Percentiles rank a stretch among this genome's conserved stretches.
These are phyloP conservation scores for Amyelois transitella DNA, from an alignment of 1,140 invertebrate species.

Conservation along the genomic window DNA sequence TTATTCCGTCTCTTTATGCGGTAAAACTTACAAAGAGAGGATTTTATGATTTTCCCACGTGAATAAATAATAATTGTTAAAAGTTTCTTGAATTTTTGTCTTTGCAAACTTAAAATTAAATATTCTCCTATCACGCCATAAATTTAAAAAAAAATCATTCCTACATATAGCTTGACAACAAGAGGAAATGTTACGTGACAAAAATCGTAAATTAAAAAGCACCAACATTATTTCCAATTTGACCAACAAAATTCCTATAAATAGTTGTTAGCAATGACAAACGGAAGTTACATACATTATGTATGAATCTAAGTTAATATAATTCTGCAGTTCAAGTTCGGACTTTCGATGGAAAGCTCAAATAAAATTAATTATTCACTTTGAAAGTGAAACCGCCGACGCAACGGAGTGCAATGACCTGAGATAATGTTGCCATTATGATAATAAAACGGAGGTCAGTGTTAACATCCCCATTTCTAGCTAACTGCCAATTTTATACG, in stretches of 20 bases:
- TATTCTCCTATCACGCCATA: too few relatives aligned
- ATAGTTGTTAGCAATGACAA: neutral
- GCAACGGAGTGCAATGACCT: slow-evolving; percentile 4
- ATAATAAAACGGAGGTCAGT: slow-evolving; percentile 6
- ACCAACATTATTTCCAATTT: too few relatives aligned
- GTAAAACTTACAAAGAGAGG: too few relatives aligned
- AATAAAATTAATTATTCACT: neutral
- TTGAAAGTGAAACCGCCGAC: slow-evolving; percentile 10
- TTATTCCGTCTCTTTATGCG: too few relatives aligned
- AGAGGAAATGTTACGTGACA: too few relatives aligned
- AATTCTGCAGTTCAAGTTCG: neutral
- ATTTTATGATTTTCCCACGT: too few relatives aligned
- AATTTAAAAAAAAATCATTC: too few relatives aligned
- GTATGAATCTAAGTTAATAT: neutral
- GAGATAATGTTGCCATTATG: slow-evolving; percentile 1
- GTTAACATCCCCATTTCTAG: slow-evolving; percentile 5
- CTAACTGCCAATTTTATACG: neutral
- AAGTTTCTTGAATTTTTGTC: too few relatives aligned
- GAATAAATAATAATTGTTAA: too few relatives aligned
- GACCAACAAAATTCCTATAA: neutral
- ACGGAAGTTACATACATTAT: neutral
- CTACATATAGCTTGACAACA: too few relatives aligned
- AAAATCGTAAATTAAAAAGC: too few relatives aligned
- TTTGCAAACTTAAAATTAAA: too few relatives aligned
- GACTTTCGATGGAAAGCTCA: neutral